Base-by-base conservation (phyloP, 2,888 invertebrate genomes). In the Hirtodrosophila confusa region DNA sequence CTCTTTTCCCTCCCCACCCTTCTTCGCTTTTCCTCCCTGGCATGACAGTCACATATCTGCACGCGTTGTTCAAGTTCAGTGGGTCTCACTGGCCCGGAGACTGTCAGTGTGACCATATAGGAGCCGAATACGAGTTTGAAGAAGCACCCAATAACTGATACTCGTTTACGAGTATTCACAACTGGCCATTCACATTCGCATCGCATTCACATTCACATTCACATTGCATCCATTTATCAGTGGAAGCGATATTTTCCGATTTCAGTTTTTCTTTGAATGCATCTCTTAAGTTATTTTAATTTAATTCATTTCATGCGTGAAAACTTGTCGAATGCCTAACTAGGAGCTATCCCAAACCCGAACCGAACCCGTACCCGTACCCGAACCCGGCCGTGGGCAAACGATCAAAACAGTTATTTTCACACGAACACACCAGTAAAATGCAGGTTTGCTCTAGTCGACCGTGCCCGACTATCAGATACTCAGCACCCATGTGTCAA, bases 281-380 rank as follows among this genome's bases (percentile, higher is more conserved):
- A 75, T 36, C 75, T 55, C 47, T 49, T 23, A 65, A 67, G 61
- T 69, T 66, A 50, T 67, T 75, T 85, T 85, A 82, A 83, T 83
- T 68, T 58, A 75, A 80, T 83, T 75, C 77, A 75, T 75, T 80
- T 82, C 65, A 76, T 84, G 82, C 82, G 77, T 79, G 71, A 82
- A 85, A 85, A 85, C 82, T 85, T 64, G 86, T 82, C 72, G 75
- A 82, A 72, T 67, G 82, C 77, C 82, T 69, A 76, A 78, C 65
- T 53, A 48, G 69, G 55, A 50, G 56, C 29, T 23, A 31, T 31
- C 7, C 31, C 31, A 9, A 39, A n/a, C 8, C 44, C 41, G 24
- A 6, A 24, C 56, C 55, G 17, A 17, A 17, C 50, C 27, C 4
- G 35, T 33, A n/a, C n/a, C 44, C 41, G 33, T 4, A 12, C 56